A percentile compares a stretch with the other conserved stretches of the same genome.
These are phyloP conservation scores for Distichodus sexfasciatus DNA, from an alignment of 2,797 vertebrate species.

Conservation along the genomic window DNA sequence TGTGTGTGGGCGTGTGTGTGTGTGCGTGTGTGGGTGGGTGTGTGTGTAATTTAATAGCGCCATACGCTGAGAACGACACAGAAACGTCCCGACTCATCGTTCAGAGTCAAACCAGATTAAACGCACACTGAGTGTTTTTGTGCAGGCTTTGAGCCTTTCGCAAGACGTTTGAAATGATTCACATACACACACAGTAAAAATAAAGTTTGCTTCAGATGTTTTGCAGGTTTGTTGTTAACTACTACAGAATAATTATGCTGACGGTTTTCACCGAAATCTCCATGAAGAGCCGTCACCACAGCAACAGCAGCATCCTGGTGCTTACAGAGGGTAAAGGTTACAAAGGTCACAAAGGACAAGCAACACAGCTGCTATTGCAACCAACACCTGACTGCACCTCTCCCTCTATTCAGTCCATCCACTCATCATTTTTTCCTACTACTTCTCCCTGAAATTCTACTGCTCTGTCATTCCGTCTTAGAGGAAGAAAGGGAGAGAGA, in stretches of 20 bases:
- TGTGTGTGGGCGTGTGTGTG: conserved; percentile 3
- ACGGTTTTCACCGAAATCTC: neutral
- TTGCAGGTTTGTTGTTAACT: neutral
- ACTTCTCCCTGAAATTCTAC: neutral
- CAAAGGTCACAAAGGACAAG: neutral
- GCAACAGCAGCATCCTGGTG: conserved; percentile 1
- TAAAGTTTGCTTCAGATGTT: neutral
- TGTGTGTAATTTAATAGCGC: conserved; percentile 17
- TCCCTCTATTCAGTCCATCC: neutral
- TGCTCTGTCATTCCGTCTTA: no score
- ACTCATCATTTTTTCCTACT: neutral
- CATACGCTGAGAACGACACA: neutral
- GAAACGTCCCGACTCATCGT: conserved; percentile 23
- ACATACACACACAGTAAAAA: neutral
- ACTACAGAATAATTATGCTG: neutral
- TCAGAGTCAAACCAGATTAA: conserved; percentile 28
- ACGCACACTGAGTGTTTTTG: conserved; percentile 8
- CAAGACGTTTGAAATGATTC: no score
- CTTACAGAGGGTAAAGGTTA: neutral
- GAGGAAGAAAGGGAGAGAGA: no score
- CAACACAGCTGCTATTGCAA: neutral
- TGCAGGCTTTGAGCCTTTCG: neutral
- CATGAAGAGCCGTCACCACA: neutral
- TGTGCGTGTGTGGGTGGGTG: conserved; percentile 1
- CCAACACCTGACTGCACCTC: neutral